Evolutionary conservation across 2,797 vertebrate genomes (phyloP).

Genomic region (Semaprochilodus insignis): DNA sequence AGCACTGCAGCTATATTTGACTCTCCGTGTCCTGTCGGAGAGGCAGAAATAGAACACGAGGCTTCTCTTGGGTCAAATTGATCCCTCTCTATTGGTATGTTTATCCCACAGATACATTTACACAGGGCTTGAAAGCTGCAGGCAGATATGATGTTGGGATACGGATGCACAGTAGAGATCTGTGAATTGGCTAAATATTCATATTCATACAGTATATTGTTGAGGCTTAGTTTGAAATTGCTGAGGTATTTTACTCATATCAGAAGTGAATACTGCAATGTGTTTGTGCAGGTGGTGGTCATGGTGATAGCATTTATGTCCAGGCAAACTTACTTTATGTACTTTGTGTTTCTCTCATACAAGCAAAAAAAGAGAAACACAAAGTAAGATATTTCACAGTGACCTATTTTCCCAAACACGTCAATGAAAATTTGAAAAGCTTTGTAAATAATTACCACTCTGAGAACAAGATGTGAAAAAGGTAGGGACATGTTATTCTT

Average conservation of each 20-base stretch:
- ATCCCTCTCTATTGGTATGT: slow-evolving; percentile 17
- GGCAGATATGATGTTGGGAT: slow-evolving; percentile 15
- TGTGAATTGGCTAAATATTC: neutral
- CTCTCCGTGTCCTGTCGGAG: slow-evolving; percentile 24
- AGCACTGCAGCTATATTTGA: slow-evolving; percentile 51
- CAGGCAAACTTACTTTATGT: neutral
- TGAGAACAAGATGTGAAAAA: slow-evolving; percentile 4
- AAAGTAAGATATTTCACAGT: neutral
- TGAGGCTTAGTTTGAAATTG: neutral
- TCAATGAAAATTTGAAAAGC: slow-evolving; percentile 41
- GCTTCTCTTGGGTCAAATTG: slow-evolving; percentile 22
- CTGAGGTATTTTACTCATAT: neutral
- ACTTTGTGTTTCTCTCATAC: neutral
- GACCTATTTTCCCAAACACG: slow-evolving; percentile 36
- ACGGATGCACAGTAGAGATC: neutral
- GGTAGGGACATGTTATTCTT: neutral
- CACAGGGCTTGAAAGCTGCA: slow-evolving; percentile 21
- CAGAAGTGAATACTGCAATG: neutral
- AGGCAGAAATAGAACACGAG: slow-evolving; percentile 42
- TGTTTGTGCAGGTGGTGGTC: neutral
- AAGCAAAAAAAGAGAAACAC: neutral
- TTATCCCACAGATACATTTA: slow-evolving; percentile 26
- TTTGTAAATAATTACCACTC: slow-evolving; percentile 44
- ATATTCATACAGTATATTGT: neutral
- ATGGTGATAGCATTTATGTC: neutral